phyloP scores from a whole-genome alignment of 2,888 invertebrate species.

The Heteromyza rotundicornis region DNA sequence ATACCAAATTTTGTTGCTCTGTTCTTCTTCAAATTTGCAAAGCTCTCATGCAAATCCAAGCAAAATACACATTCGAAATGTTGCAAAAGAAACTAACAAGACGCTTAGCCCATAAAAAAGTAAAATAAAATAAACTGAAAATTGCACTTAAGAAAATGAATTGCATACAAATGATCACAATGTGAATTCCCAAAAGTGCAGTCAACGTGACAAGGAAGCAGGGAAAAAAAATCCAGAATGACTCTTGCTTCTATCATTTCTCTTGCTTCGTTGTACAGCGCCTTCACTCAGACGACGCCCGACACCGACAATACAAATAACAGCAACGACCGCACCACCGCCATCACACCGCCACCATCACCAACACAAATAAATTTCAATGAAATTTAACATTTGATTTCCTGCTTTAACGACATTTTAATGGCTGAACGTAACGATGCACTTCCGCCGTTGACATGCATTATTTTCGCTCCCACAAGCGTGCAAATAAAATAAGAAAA shows the following conservation, averaged over 20 bases:
- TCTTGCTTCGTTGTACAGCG: too few species aligned
- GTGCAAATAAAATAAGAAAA: too few species aligned
- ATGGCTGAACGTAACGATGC: constrained; percentile 34
- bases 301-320: constrained; percentile 23
- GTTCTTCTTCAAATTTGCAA: too few species aligned
- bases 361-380: constrained; percentile 39
- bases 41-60: too few species aligned
- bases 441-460: constrained; percentile 25
- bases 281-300: constrained; percentile 37
- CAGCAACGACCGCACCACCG: neutral
- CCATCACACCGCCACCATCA: neutral
- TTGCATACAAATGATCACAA: neutral
- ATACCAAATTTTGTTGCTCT: too few species aligned
- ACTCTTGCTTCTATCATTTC: too few species aligned
- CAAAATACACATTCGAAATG: too few species aligned
- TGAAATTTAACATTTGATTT: constrained; percentile 51
- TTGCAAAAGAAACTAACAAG: too few species aligned
- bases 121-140: neutral
- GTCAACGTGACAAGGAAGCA: constrained; percentile 33
- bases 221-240: too few species aligned
- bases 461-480: too few species aligned
- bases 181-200: constrained; percentile 40
- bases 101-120: too few species aligned
- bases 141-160: constrained; percentile 6
- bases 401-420: constrained; percentile 53